Base-by-base conservation (phyloP, 1,140 invertebrate genomes). In the Nomia melanderi region DNA sequence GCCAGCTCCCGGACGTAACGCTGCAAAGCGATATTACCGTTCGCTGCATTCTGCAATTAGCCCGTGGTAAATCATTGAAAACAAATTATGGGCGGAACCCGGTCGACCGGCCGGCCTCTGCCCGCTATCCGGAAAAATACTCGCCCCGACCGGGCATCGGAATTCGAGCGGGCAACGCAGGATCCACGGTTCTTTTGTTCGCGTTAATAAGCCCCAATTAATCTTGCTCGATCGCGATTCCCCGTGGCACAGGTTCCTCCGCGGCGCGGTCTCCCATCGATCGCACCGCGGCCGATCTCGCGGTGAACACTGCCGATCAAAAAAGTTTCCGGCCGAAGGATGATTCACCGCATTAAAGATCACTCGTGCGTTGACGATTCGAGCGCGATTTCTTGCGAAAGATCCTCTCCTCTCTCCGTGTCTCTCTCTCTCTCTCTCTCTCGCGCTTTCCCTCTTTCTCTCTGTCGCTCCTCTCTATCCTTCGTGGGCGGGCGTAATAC, bases 41-140 rank as follows among this genome's bases (percentile, higher is more conserved):
- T 86, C 90, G 87, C 88, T 92, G 91, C 91, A 91, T 92, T 92
- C 90, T 91, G 90, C 90, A 91, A 92, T 92, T 92, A 92, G 91
- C 91, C 87, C 86, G 80, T 89, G 90, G 90, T 92, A 91, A 92
- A 92, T 92, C 91, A 92, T 92, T 92, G 90, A 91, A 91, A 90
- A 91, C 88, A 91, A 92, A 92, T 91, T 92, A 92, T 91, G 88
- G 88, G 88, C 87, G 88, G 80, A 77, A 77, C 74, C 82, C 81
- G 76, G 76, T 66, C 36, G 33, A 78, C 64, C 59, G 73, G 20
- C 63, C 44, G n/a, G 25, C 57, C 54, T n/a, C 27, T 23, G n/a
- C 59, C 8, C 41, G 31, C 33, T 60, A 71, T 72, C 65, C 56
- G 41, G 57, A 77, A 81, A 81, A 81, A 84, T 75, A 56, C 67